Evolutionary conservation across 2,797 vertebrate genomes (phyloP), one percentile per base, ranked within the genome.

Genomic region (Oryzias sinensis): DNA sequence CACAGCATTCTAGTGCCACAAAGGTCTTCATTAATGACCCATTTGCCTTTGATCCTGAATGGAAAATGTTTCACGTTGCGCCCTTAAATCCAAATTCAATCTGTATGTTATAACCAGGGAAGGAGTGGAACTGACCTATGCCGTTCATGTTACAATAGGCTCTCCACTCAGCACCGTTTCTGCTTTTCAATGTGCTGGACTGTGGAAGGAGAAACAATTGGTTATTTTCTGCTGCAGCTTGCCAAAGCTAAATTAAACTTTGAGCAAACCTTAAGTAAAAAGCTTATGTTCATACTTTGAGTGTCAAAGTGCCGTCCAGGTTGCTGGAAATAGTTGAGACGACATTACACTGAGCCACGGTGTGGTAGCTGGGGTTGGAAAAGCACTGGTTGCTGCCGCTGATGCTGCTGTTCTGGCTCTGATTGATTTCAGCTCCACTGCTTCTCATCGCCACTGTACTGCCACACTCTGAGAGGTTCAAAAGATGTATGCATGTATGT

Each of bases 311-410:
- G 82, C 93, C 93, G 56, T 96, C 95, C 89, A 95, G 88, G 90
- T 91, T 94, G 93, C 82, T 94, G 90, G 92, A 90, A 89, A 93
- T 92, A 86, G 90, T 92, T 49, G 95, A 93, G 64, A 95, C 90
- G 58, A 93, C 92, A 54, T 93, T 94, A 66, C 94, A 95, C 82
- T 92, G 92, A 33, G 93, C 93, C 85, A 98, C 93, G 29, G 95
- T 93, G 88, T 96, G 95, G 88, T 96, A 98, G 87, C 95, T 96
- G 76, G 95, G 94, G 77, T 96, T 97, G 88, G 94, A 94, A 91
- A 98, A 95, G 85, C 94, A 97, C 75, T 95, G 95, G 60, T 89
- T 85, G 17, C 87, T 89, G 86, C 89, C 78, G 72, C 89, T 78
- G 65, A 88, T 79, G 63, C 89, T 92, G 91, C 89, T 53, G 60